phyloP scores from a whole-genome alignment of 2,113 vertebrate genomes.

The Larimichthys polyactis region DNA sequence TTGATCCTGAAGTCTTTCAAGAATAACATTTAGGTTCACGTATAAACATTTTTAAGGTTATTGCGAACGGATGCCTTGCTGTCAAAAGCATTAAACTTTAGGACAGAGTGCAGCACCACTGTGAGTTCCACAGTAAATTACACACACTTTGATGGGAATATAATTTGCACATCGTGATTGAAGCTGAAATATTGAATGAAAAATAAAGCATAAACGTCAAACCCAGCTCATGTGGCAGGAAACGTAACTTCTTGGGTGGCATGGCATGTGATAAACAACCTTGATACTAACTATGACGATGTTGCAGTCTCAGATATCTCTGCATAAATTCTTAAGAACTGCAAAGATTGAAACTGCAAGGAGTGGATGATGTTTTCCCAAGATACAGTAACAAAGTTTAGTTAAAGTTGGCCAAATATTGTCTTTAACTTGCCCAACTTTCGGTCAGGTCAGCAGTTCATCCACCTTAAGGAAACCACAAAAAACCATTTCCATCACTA shows the following conservation, averaged over 20 bases:
- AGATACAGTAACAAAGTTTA: slow-evolving; percentile 51
- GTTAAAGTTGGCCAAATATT: slow-evolving; percentile 52
- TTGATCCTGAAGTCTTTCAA: slow-evolving; percentile 43
- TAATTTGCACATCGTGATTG: slow-evolving; percentile 70
- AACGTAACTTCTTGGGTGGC: slow-evolving; percentile 74
- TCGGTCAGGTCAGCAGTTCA: slow-evolving; percentile 59
- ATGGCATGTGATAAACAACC: slow-evolving; percentile 65
- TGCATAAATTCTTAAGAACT: slow-evolving; percentile 20
- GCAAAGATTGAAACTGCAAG: slow-evolving; percentile 13
- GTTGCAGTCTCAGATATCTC: slow-evolving; percentile 65
- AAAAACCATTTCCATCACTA: slow-evolving; percentile 24
- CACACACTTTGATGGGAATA: slow-evolving; percentile 57
- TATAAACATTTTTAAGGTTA: slow-evolving; percentile 61
- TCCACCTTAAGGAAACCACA: slow-evolving; percentile 59
- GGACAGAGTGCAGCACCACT: slow-evolving; percentile 51
- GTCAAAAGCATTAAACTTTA: slow-evolving; percentile 59
- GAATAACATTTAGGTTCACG: slow-evolving; percentile 58
- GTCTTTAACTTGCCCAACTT: slow-evolving; percentile 47
- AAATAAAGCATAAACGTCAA: slow-evolving; percentile 71
- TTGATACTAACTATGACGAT: slow-evolving; percentile 55
- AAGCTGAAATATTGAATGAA: slow-evolving; percentile 64
- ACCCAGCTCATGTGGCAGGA: slow-evolving; percentile 54
- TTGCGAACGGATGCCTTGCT: slow-evolving; percentile 59
- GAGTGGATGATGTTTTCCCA: slow-evolving; percentile 10
- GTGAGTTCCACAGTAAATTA: slow-evolving; percentile 54